These are phyloP conservation scores for Solea solea DNA, from an alignment of 2,113 vertebrate genomes.

Conservation along the genomic window DNA sequence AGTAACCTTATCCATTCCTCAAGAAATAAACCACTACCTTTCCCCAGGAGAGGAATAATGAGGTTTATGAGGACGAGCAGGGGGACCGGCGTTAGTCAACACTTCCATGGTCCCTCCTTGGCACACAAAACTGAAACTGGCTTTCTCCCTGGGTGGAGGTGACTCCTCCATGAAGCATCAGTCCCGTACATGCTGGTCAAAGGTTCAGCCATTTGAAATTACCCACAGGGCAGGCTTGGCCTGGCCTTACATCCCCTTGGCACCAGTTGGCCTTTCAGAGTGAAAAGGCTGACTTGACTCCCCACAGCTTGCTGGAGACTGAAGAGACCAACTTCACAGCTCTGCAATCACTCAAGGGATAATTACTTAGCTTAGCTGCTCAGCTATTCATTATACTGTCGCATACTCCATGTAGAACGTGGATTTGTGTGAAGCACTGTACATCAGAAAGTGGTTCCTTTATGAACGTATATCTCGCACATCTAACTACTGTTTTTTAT, in stretches of 20 bases:
- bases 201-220: constrained; percentile 70
- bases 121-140: constrained; percentile 45
- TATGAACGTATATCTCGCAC: not conserved
- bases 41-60: constrained; percentile 31
- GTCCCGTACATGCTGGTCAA: constrained; percentile 50
- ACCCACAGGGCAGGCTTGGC: constrained; percentile 69
- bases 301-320: constrained; percentile 42
- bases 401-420: not conserved
- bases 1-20: constrained; percentile 51
- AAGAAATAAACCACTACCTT: constrained; percentile 45
- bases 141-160: constrained; percentile 42
- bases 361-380: constrained; percentile 22
- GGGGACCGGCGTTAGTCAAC: constrained; percentile 6
- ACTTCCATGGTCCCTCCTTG: not conserved
- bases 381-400: not conserved
- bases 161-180: constrained; percentile 23
- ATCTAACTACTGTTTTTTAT: not conserved
- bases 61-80: constrained; percentile 26
- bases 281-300: constrained; percentile 58
- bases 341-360: constrained; percentile 26
- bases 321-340: constrained; percentile 34
- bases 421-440: not conserved
- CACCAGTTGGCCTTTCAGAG: constrained; percentile 69
- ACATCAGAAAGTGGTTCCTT: not conserved
- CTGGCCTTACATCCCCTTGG: constrained; percentile 60